Evolutionary conservation across 1,140 invertebrate species (phyloP).

Genomic region (Argopecten irradians): DNA sequence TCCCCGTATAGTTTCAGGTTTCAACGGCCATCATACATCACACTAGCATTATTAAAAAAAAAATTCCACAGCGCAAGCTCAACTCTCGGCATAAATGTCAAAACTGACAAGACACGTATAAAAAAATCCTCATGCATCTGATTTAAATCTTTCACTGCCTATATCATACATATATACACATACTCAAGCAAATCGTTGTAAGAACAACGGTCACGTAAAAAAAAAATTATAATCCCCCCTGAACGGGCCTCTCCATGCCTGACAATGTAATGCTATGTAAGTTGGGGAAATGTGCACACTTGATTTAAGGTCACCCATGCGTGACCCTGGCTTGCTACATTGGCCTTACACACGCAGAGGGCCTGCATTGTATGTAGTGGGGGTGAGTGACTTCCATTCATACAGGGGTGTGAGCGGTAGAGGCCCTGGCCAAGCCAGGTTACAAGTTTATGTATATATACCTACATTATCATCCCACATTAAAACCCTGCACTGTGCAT

Average conservation of each 20-base stretch:
- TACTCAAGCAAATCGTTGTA: neutral
- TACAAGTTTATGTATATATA: neutral
- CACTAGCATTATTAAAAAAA: neutral
- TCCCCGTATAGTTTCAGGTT: neutral
- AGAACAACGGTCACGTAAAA: neutral
- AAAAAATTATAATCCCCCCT: neutral
- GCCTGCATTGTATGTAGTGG: neutral
- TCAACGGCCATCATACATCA: neutral
- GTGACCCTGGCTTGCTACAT: conserved; percentile 14
- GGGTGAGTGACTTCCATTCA: conserved; percentile 3
- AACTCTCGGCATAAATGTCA: neutral
- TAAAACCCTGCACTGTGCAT: neutral
- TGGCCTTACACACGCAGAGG: neutral
- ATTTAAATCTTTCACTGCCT: neutral
- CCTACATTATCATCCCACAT: neutral
- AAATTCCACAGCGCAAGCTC: neutral
- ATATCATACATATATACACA: neutral
- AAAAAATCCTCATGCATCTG: neutral
- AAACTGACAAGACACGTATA: neutral
- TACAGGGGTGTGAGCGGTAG: conserved; percentile 8
- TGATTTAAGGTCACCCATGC: conserved; percentile 2
- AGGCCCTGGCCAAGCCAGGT: neutral
- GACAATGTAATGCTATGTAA: conserved; percentile 22
- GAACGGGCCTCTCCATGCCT: neutral
- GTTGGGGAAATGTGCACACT: conserved; percentile 15